These are phyloP conservation scores for Malacoctenus gilli DNA, from an alignment of 2,797 vertebrate genomes.

Conservation along the genomic window DNA sequence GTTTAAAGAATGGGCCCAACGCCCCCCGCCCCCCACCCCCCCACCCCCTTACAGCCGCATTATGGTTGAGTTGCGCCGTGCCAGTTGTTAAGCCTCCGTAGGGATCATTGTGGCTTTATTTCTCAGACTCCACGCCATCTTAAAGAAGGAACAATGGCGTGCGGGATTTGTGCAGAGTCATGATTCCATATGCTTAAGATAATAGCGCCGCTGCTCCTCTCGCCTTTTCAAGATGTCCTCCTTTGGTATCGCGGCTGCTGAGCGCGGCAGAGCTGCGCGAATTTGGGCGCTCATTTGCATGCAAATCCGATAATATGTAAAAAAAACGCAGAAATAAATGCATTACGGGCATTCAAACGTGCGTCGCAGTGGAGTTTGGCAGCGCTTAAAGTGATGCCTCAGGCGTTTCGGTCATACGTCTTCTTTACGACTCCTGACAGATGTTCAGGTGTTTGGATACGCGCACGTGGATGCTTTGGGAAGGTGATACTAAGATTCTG, in stretches of 20 bases:
- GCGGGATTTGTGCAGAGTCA: slow-evolving; percentile 55
- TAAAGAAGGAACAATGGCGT: slow-evolving; percentile 54
- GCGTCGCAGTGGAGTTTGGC: slow-evolving; percentile 27
- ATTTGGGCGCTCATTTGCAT: slow-evolving; percentile 48
- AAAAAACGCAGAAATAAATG: slow-evolving; percentile 58
- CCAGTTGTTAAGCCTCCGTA: slow-evolving; percentile 48
- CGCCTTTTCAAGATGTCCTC: slow-evolving; percentile 33
- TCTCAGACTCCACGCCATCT: slow-evolving; percentile 37
- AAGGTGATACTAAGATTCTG: slow-evolving; percentile 27
- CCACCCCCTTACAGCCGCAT: slow-evolving; percentile 46
- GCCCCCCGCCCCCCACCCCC: too few relatives aligned
- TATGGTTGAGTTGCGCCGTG: slow-evolving; percentile 34
- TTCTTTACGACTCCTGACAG: slow-evolving; percentile 41
- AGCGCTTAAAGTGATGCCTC: slow-evolving; percentile 30
- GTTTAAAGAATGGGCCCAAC: slow-evolving; percentile 44
- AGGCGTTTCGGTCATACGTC: slow-evolving; percentile 24
- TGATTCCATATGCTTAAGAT: slow-evolving; percentile 61
- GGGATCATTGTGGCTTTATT: slow-evolving; percentile 60
- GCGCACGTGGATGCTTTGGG: slow-evolving; percentile 6
- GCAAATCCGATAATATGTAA: slow-evolving; percentile 58
- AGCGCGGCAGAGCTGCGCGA: slow-evolving; percentile 42
- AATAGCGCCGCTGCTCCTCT: slow-evolving; percentile 32
- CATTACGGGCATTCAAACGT: slow-evolving; percentile 45
- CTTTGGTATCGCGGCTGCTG: slow-evolving; percentile 11
- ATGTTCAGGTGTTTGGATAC: slow-evolving; percentile 17